Evolutionary conservation across 2,113 vertebrate genomes (phyloP).

Genomic region (Amia ocellicauda): DNA sequence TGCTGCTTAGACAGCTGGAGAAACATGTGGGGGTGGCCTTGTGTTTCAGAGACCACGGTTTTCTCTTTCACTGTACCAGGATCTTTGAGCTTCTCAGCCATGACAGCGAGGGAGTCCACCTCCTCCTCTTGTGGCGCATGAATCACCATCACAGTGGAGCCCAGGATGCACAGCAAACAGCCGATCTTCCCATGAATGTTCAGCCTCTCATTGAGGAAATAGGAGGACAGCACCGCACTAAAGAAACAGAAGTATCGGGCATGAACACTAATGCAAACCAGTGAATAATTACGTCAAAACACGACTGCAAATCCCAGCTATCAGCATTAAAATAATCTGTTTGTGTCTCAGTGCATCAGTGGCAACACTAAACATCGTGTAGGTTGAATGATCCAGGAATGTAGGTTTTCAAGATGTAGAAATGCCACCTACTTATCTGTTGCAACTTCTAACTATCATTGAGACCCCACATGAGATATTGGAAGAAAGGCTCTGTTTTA

Average conservation of each 20-base stretch:
- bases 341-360: too few relatives aligned
- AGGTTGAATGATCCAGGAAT: too few relatives aligned
- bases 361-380: too few relatives aligned
- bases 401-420: too few relatives aligned
- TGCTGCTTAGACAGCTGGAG: too few relatives aligned
- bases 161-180: constrained; percentile 73
- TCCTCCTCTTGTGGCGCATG: constrained; percentile 76
- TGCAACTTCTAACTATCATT: too few relatives aligned
- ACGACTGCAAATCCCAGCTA: not conserved
- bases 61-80: constrained; percentile 58
- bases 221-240: constrained; percentile 76
- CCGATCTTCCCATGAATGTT: constrained; percentile 76
- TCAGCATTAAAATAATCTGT: too few relatives aligned
- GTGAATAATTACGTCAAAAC: not conserved
- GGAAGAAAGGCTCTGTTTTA: too few relatives aligned
- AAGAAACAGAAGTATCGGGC: constrained; percentile 10
- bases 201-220: constrained; percentile 75
- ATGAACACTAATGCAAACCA: not conserved
- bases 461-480: too few relatives aligned
- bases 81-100: constrained; percentile 79
- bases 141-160: constrained; percentile 79
- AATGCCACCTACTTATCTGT: too few relatives aligned
- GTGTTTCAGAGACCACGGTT: too few relatives aligned
- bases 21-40: too few relatives aligned
- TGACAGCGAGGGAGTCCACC: constrained; percentile 66